Percentiles rank a stretch among this genome's conserved stretches.
Conservation (phyloP, 2,797 vertebrate species). For the Parauchenoglanis ngamensis region DNA sequence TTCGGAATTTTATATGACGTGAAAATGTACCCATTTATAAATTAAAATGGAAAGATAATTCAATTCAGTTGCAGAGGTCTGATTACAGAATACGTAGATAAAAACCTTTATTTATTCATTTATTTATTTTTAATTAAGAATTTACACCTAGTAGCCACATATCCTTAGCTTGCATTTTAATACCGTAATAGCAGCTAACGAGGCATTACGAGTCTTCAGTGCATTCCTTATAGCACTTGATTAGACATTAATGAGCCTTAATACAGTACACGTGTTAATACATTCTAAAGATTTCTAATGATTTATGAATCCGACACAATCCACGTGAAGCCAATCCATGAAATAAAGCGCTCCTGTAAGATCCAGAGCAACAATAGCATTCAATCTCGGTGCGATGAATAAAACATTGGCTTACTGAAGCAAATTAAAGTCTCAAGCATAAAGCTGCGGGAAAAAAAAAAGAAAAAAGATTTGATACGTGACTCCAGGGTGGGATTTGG, state of each 20-base stretch:
- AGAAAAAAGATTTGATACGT: conserved; percentile 39
- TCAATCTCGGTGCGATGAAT: conserved; percentile 60
- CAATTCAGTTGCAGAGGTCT: neutral
- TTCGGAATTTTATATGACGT: neutral
- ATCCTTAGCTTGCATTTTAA: neutral
- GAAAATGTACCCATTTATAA: neutral
- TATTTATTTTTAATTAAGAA: neutral
- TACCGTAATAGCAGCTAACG: neutral
- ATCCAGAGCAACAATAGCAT: conserved; percentile 17
- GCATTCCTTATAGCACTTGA: neutral
- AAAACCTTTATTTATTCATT: neutral
- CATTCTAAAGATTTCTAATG: neutral
- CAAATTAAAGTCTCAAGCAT: conserved; percentile 44
- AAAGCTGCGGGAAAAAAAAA: neutral
- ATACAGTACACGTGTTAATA: neutral
- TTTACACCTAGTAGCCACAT: neutral
- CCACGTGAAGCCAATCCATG: neutral
- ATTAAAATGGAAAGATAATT: neutral
- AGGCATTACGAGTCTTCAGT: neutral
- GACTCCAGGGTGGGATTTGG: conserved; percentile 63
- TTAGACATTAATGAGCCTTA: neutral
- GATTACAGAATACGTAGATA: neutral
- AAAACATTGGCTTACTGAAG: conserved; percentile 64
- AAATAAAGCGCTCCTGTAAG: conserved; percentile 7
- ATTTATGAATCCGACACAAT: neutral